Conservation (phyloP, 2,797 vertebrate genomes). For the Amblyraja radiata region DNA sequence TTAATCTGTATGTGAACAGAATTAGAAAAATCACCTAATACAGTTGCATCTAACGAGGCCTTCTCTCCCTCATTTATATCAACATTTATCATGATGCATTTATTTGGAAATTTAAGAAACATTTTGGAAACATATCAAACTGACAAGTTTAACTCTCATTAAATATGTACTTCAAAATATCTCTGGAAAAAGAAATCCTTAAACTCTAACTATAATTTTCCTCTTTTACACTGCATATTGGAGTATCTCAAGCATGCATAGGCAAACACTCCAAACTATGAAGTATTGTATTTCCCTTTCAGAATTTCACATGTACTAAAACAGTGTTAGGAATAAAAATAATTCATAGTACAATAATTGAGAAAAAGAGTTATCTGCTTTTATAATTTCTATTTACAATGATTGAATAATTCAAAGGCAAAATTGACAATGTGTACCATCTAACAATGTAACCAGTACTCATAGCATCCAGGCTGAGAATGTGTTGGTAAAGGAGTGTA, state of each 20-base stretch:
- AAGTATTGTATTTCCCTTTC: background rate
- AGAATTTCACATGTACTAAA: background rate
- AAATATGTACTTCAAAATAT: background rate
- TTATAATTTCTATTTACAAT: background rate
- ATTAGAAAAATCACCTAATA: background rate
- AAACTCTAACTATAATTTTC: background rate
- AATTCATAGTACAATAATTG: background rate
- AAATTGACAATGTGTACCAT: background rate
- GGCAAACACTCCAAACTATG: background rate
- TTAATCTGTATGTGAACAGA: constrained; percentile 68
- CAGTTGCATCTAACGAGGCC: background rate
- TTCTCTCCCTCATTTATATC: constrained; percentile 1
- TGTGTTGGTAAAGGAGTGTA: constrained; percentile 46
- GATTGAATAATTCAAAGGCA: background rate
- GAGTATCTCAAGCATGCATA: background rate
- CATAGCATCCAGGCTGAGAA: background rate
- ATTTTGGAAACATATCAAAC: background rate
- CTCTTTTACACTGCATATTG: background rate
- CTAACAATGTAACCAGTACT: background rate
- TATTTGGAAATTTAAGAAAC: background rate
- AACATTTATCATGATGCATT: background rate
- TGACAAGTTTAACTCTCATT: background rate
- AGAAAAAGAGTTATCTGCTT: background rate
- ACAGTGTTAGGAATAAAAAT: background rate
- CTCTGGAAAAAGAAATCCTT: background rate